Base-by-base conservation (phyloP, 2,797 vertebrate genomes). In the Bovichtus variegatus region DNA sequence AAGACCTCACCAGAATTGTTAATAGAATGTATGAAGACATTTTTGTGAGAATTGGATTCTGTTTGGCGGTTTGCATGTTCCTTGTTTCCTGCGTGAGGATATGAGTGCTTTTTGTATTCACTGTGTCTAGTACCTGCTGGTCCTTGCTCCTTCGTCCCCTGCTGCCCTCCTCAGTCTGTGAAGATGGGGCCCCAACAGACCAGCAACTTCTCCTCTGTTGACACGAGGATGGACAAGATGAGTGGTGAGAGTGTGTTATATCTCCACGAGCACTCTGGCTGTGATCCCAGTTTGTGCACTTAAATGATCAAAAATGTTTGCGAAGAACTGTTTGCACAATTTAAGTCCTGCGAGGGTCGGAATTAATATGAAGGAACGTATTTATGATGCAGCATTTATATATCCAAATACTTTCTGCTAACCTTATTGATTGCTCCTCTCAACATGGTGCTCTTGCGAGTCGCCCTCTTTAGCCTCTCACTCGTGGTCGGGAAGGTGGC, bases 401-500 rank as follows among this genome's bases (percentile, higher is more conserved):
- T n/a, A 2, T 29, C 5, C 9, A 68, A 68, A 19, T 18, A 25
- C 21, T 21, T 47, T 25, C 9, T 18, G 3, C 71, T 84, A 18
- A 95, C 94, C 91, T 94, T 94, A 70, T 90, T 94, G 51, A 97
- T 93, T 0, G 95, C 90, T 0, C 96, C 96, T 89, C 96, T 96
- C 82, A 97, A 84, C 80, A 95, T 90, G 3, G 96, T 95, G 93
- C 91, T 96, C 91, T 97, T 99, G 72, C 96, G 95, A 0, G 97
- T 97, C 27, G 96, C 96, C 80, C 97, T 97, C 94, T 97, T 97
- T 60, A 97, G 89, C 78, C 97, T 95, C 74, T 98, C 97, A 0
- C 92, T 96, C 82, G 95, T 96, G 83, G 82, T 96, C 63, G 25
- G 95, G 80, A 76, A 92, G 50, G 78, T 92, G 25, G 86, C 94